Evolutionary conservation across 2,113 vertebrate species (phyloP).

Genomic region (Scomber scombrus): DNA sequence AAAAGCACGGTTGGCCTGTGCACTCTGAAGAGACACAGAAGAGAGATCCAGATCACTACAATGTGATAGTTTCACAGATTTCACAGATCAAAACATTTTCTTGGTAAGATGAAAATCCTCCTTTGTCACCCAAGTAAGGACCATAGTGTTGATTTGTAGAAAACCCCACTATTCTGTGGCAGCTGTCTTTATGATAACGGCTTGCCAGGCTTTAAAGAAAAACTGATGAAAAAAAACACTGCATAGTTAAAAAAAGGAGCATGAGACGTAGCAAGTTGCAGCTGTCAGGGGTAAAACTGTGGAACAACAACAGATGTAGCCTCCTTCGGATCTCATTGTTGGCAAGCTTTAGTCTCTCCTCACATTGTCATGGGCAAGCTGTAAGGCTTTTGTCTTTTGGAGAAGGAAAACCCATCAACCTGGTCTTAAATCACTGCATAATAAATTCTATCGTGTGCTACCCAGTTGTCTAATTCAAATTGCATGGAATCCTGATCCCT

Average conservation of each 20-base stretch:
- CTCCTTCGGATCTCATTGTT: constrained; percentile 61
- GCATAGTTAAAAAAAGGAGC: constrained; percentile 7
- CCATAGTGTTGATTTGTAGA: not conserved
- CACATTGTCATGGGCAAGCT: constrained; percentile 64
- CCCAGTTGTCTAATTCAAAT: constrained; percentile 80
- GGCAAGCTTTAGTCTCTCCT: constrained; percentile 44
- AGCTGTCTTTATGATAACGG: not conserved
- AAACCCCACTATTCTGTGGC: not conserved
- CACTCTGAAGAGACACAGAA: too few species aligned
- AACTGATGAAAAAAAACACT: not conserved
- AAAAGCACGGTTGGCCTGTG: too few species aligned
- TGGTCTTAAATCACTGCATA: constrained; percentile 75
- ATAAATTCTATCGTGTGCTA: constrained; percentile 64
- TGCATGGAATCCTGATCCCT: constrained; percentile 71
- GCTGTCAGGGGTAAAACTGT: constrained; percentile 52
- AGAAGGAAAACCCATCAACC: constrained; percentile 74
- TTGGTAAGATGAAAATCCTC: not conserved
- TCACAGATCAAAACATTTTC: not conserved
- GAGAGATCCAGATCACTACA: not conserved
- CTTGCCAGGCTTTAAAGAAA: not conserved
- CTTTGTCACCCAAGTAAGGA: not conserved
- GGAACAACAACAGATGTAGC: constrained; percentile 62
- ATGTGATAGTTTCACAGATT: not conserved
- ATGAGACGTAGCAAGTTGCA: constrained; percentile 9
- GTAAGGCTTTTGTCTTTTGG: constrained; percentile 61